Percentiles rank a stretch among this genome's conserved stretches.
These are phyloP conservation scores for Dendrocopos noguchii DNA, from an alignment of 2,113 vertebrate species.

Conservation along the genomic window DNA sequence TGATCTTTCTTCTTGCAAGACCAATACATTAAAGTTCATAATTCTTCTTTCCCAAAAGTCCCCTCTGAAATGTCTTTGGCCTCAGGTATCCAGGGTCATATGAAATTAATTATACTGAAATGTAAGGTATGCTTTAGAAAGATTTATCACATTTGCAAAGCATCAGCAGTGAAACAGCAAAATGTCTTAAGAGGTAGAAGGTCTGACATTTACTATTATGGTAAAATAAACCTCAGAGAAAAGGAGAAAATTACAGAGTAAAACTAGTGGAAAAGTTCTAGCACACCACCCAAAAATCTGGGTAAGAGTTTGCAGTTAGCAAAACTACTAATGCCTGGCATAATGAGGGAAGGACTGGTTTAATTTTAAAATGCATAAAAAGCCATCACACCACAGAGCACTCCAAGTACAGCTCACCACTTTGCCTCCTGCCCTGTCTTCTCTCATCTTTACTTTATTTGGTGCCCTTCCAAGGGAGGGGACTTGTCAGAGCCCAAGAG, in stretches of 20 bases:
- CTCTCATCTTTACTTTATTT: not conserved
- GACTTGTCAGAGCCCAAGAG: not conserved
- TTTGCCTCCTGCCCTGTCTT: not conserved
- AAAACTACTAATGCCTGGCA: not conserved
- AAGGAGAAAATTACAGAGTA: not conserved
- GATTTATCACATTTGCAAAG: not conserved
- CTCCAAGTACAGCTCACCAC: not conserved
- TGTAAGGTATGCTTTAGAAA: not conserved
- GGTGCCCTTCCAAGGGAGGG: not conserved
- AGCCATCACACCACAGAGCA: not conserved
- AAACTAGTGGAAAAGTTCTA: not conserved
- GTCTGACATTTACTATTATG: not conserved
- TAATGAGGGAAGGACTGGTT: not conserved
- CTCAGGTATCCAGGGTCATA: not conserved
- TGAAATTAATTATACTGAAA: conserved; percentile 2
- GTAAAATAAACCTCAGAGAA: not conserved
- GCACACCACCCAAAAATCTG: not conserved
- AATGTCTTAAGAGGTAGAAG: not conserved
- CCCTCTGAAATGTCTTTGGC: not conserved
- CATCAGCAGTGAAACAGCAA: not conserved
- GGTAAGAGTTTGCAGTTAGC: not conserved
- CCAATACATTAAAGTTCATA: not conserved
- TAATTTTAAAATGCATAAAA: not conserved
- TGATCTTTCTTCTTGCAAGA: not conserved
- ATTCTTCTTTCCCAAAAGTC: not conserved